Conservation (phyloP, 2,888 invertebrate genomes). For the Sthenelais limicola region DNA sequence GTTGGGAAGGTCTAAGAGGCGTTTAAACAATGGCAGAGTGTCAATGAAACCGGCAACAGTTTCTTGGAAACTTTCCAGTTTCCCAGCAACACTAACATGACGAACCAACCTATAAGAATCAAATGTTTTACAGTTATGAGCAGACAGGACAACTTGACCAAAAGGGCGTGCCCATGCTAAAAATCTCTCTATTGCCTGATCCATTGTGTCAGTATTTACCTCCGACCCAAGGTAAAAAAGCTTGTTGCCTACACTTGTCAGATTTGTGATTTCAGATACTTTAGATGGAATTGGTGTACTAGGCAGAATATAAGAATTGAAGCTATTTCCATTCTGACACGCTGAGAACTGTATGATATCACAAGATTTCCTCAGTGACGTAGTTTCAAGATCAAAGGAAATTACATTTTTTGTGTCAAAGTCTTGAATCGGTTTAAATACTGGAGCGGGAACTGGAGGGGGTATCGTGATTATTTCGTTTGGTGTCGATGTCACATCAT, state of each 20-base stretch:
- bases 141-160: neutral
- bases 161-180: neutral
- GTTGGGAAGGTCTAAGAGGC: neutral
- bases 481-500: neutral
- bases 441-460: neutral
- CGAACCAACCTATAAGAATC: neutral
- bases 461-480: neutral
- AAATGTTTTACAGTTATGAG: neutral
- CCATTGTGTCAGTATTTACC: neutral
- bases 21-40: neutral
- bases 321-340: neutral
- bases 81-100: neutral
- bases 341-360: neutral
- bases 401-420: neutral
- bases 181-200: neutral
- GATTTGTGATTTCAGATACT: constrained; percentile 3
- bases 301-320: neutral
- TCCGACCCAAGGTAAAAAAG: neutral
- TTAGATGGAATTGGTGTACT: constrained; percentile 1
- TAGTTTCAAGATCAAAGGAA: constrained; percentile 26
- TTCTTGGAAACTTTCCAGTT: neutral
- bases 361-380: constrained; percentile 3
- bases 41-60: neutral
- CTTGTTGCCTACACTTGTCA: neutral
- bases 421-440: neutral